Evolutionary conservation across 2,113 vertebrate species (phyloP).

Genomic region (Chamaetylas fuelleborni): DNA sequence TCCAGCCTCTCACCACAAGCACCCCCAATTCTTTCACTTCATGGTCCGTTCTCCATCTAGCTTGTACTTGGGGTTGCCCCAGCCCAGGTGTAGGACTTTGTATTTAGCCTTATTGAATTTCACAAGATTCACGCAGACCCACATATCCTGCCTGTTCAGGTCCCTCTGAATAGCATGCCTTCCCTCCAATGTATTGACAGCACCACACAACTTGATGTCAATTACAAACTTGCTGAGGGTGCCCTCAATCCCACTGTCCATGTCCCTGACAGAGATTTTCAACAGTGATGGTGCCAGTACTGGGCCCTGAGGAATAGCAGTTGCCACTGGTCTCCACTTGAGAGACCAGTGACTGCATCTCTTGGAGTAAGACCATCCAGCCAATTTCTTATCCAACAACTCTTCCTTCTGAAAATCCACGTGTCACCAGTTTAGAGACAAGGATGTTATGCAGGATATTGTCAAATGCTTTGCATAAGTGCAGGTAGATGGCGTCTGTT

Average conservation of each 20-base stretch:
- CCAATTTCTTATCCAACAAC: not conserved
- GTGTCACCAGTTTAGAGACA: not conserved
- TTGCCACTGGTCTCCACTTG: not conserved
- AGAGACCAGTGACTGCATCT: not conserved
- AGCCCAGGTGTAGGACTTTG: not conserved
- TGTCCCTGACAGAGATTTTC: not conserved
- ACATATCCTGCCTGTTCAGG: not conserved
- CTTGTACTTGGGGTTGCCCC: not conserved
- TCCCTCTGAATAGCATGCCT: not conserved
- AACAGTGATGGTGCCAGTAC: not conserved
- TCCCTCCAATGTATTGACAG: not conserved
- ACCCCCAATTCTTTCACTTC: not conserved
- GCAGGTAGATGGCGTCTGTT: not conserved
- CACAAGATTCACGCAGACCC: not conserved
- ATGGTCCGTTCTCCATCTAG: not conserved
- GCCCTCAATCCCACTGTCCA: not conserved
- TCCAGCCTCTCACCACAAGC: not conserved
- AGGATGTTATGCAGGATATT: not conserved
- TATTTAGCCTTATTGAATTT: not conserved
- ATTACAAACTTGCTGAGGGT: not conserved
- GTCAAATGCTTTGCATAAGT: not conserved
- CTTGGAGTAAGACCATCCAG: not conserved
- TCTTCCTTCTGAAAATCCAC: not conserved
- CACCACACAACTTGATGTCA: not conserved
- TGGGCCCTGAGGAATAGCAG: not conserved